Conservation (phyloP, 2,113 vertebrate genomes). For the Aviceda subcristata region DNA sequence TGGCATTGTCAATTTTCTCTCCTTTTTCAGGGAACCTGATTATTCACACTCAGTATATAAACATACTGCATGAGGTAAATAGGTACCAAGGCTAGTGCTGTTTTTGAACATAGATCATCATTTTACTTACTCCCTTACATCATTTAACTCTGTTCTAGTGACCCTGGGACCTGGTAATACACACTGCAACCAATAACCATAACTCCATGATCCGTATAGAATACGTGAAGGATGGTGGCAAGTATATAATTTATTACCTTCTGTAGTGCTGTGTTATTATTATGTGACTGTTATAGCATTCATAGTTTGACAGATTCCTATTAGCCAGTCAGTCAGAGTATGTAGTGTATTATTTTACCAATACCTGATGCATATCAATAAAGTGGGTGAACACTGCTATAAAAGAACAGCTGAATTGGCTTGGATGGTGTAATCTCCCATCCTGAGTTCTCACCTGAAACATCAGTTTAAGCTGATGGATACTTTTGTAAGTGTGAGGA, state of each 20-base stretch:
- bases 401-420: not conserved
- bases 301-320: constrained; percentile 64
- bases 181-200: constrained; percentile 46
- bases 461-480: not conserved
- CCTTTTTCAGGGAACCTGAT: constrained; percentile 32
- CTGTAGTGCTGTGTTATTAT: constrained; percentile 60
- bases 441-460: constrained; percentile 9
- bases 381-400: not conserved
- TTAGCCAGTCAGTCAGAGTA: constrained; percentile 49
- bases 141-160: constrained; percentile 57
- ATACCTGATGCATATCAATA: constrained; percentile 35
- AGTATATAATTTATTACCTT: constrained; percentile 46
- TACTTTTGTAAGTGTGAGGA: not conserved
- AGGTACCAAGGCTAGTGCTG: constrained; percentile 39
- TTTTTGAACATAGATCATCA: constrained; percentile 48
- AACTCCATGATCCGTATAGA: constrained; percentile 25
- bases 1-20: constrained; percentile 24
- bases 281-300: constrained; percentile 63
- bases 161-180: constrained; percentile 54
- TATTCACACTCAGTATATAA: constrained; percentile 51
- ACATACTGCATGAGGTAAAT: constrained; percentile 37
- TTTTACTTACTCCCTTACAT: constrained; percentile 53
- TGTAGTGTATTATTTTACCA: constrained; percentile 28
- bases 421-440: not conserved
- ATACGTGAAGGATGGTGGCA: constrained; percentile 43